Evolutionary conservation across 2,888 invertebrate species (phyloP).

Genomic region (Epicampocera succincta): DNA sequence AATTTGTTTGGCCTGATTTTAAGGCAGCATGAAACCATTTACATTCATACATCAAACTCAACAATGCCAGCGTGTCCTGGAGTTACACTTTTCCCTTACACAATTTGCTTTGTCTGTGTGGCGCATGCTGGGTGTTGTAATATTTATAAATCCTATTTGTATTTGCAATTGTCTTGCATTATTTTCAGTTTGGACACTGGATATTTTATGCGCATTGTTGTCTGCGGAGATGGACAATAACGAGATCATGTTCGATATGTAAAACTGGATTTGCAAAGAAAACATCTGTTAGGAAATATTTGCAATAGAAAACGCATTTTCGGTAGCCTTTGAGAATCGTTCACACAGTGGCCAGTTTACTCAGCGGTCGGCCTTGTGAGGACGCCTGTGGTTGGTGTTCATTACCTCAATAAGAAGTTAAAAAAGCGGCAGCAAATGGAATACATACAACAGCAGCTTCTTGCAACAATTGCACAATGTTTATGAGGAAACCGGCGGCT

Average conservation of each 20-base stretch:
- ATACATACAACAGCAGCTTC: constrained; percentile 48
- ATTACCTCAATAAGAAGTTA: constrained; percentile 45
- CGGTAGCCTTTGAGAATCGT: constrained; percentile 70
- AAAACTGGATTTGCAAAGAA: constrained; percentile 50
- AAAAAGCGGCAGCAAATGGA: not conserved
- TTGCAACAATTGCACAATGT: constrained; percentile 48
- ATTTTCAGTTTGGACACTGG: constrained; percentile 24
- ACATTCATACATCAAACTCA: not conserved
- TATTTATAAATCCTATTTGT: constrained; percentile 76
- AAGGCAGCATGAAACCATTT: constrained; percentile 69
- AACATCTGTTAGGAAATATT: constrained; percentile 62
- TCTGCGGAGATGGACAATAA: constrained; percentile 29
- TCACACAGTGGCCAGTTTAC: constrained; percentile 43
- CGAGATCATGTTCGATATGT: constrained; percentile 33
- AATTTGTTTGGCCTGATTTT: constrained; percentile 58
- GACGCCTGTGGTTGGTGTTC: constrained; percentile 65
- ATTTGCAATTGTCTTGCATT: constrained; percentile 52
- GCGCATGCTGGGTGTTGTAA: constrained; percentile 75
- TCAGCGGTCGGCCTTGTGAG: constrained; percentile 69
- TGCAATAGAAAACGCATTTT: constrained; percentile 29
- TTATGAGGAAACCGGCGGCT: constrained; percentile 60
- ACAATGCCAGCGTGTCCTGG: constrained; percentile 46
- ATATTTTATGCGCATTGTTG: constrained; percentile 6
- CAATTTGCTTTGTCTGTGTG: constrained; percentile 69
- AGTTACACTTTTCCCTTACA: constrained; percentile 33